Evolutionary conservation across 2,888 invertebrate genomes (phyloP), one percentile per base, ranked within the genome.

Genomic region (Chrysolina americana): DNA sequence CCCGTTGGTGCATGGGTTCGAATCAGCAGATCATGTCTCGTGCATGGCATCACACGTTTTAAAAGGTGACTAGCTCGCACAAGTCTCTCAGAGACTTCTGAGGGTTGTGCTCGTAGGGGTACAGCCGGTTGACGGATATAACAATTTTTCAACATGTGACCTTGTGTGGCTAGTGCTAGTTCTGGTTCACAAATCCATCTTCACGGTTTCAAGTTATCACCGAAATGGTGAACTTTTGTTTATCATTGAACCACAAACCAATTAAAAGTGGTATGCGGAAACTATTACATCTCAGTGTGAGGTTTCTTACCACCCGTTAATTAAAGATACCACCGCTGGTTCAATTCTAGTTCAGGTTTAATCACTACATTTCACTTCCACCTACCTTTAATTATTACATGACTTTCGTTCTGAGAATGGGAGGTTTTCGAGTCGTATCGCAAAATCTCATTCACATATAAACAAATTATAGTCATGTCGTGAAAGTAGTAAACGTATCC

Each of bases 201-300:
- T n/a, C n/a, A n/a, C n/a, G n/a, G n/a, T n/a, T n/a, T n/a, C n/a
- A n/a, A n/a, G n/a, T n/a, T n/a, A n/a, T n/a, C n/a, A n/a, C n/a
- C n/a, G n/a, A n/a, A n/a, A n/a, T n/a, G n/a, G n/a, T n/a, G n/a
- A 10, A 48, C 17, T 17, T 17, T 17, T 3, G 17, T 56, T 56
- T 56, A 23, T 19, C 23, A 11, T 56, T 23, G 0, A 23, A 11
- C 23, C 13, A 53, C 23, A 28, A 28, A 59, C 36, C 59, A n/a
- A 53, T 50, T 19, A 36, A 53, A 53, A 68, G 41, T n/a, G 41
- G 53, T 53, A 68, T 68, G 68, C 68, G 68, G 68, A 68, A 68
- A 53, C 36, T 19, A 53, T 68, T 15, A 53, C 21, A 11, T 28
- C 68, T 68, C 53, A 17, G 68, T 41, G 53, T 68, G 56, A 8